phyloP scores from a whole-genome alignment of 2,113 vertebrate genomes.

The Dipodomys stephensi region DNA sequence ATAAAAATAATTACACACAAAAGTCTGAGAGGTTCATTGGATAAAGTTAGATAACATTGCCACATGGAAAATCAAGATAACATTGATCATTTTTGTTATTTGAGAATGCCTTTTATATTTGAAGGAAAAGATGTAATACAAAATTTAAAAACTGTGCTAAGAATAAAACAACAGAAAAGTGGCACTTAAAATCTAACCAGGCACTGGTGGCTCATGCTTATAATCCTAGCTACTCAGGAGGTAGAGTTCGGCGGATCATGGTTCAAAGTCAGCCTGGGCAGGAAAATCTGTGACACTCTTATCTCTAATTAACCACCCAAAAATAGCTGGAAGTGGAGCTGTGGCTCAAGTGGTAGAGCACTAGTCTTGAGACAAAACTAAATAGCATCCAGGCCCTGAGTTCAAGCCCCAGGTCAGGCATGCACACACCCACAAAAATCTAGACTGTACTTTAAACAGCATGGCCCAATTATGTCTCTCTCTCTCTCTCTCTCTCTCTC shows the following conservation, averaged over 20 bases:
- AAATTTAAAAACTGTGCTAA: neutral
- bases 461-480: neutral
- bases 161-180: constrained; percentile 20
- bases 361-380: too few relatives aligned
- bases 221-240: too few relatives aligned
- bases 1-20: constrained; percentile 19
- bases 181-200: neutral
- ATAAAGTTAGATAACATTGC: neutral
- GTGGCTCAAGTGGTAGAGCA: too few relatives aligned
- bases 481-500: too few relatives aligned
- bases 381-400: too few relatives aligned
- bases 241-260: too few relatives aligned
- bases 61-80: constrained; percentile 54
- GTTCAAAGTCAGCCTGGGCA: too few relatives aligned
- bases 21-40: constrained; percentile 21
- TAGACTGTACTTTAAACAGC: constrained; percentile 2
- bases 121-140: constrained; percentile 16
- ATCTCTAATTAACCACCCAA: too few relatives aligned
- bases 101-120: constrained; percentile 32
- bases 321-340: too few relatives aligned
- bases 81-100: constrained; percentile 21
- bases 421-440: neutral
- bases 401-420: too few relatives aligned
- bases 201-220: too few relatives aligned
- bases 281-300: too few relatives aligned